Evolutionary conservation across 37 sponge, comb jelly and placozoan species (phyloP).

Genomic region (Spongilla lacustris): DNA sequence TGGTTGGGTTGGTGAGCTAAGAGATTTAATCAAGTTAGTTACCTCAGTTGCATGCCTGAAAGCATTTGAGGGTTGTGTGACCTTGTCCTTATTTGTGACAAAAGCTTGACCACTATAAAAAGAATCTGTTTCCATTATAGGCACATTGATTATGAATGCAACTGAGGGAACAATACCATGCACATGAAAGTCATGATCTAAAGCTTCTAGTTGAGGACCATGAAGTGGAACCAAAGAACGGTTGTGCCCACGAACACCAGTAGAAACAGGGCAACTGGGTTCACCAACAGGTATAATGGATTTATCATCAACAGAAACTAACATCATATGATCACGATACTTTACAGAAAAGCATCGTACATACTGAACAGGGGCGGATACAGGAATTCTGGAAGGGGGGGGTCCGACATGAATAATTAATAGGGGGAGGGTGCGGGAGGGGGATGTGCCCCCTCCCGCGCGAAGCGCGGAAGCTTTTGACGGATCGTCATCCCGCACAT

Average conservation of each 20-base stretch:
- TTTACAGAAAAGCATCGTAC: conserved; percentile 3
- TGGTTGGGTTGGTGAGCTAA: background rate
- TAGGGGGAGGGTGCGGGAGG: too few relatives aligned
- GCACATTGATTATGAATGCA: conserved; percentile 20
- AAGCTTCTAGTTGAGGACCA: conserved; percentile 19
- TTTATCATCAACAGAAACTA: conserved; percentile 39
- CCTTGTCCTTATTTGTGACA: conserved; percentile 47
- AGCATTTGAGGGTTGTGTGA: conserved; percentile 35
- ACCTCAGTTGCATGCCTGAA: conserved; percentile 38
- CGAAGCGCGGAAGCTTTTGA: too few relatives aligned
- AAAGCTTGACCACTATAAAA: conserved; percentile 36
- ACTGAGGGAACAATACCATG: conserved; percentile 38
- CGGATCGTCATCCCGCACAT: too few relatives aligned
- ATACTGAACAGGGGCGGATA: background rate
- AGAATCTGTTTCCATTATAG: conserved; percentile 2
- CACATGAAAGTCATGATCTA: conserved; percentile 43
- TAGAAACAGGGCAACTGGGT: conserved; percentile 13
- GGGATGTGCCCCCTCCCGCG: too few relatives aligned
- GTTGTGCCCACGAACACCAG: conserved; percentile 45
- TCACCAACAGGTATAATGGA: conserved; percentile 13
- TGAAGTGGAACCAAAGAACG: conserved; percentile 23
- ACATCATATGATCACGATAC: background rate
- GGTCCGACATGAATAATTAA: too few relatives aligned
- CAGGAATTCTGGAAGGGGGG: too few relatives aligned
- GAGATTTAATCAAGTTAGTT: conserved; percentile 1